Evolutionary conservation across 2,797 vertebrate species (phyloP).

Genomic region (Apodemus agrarius): DNA sequence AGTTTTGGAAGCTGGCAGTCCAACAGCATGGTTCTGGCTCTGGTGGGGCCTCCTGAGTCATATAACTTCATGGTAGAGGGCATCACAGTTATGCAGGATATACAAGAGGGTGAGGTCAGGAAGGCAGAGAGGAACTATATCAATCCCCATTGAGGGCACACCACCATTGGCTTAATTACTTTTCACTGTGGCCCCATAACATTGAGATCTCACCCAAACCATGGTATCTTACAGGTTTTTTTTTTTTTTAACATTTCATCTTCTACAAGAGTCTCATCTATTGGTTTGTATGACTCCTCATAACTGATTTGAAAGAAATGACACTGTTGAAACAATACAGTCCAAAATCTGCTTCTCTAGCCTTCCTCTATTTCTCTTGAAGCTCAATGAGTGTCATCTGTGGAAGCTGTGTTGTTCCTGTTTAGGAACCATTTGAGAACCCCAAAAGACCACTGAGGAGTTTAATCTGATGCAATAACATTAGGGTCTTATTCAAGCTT

Average conservation of each 20-base stretch:
- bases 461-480: not conserved
- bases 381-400: not conserved
- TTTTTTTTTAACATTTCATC: not conserved
- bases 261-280: not conserved
- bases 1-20: not conserved
- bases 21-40: not conserved
- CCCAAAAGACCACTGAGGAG: not conserved
- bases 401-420: not conserved
- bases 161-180: not conserved
- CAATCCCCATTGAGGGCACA: not conserved
- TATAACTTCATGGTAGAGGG: not conserved
- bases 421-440: not conserved
- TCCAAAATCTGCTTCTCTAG: conserved; percentile 21
- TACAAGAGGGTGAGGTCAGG: not conserved
- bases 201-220: not conserved
- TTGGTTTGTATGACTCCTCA: not conserved
- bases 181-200: not conserved
- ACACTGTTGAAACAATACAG: not conserved
- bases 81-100: not conserved
- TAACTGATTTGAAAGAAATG: conserved; percentile 44
- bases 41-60: not conserved
- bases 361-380: not conserved
- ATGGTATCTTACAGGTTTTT: not conserved
- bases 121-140: not conserved
- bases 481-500: not conserved